Evolutionary conservation across 2,113 vertebrate species (phyloP), one percentile per base, ranked within the genome.

Genomic region (Melanocharis versteri): DNA sequence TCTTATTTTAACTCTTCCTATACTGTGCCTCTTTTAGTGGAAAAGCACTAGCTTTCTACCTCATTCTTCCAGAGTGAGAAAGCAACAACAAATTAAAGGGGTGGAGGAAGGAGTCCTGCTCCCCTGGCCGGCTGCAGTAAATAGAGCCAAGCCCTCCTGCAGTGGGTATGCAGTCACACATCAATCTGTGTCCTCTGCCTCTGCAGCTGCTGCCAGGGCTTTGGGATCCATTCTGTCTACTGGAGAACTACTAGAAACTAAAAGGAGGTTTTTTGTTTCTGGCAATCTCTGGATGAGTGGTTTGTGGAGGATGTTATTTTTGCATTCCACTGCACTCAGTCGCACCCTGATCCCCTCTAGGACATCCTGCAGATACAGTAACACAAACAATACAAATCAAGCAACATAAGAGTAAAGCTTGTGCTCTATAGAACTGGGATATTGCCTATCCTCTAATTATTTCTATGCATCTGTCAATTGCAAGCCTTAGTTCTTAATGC

Each of bases 1-100:
- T 98, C 93, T 97, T 96, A 96, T 75, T 97, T 98, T 98, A 98
- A 98, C 98, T 97, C 91, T 97, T 98, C 40, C 84, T 58, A 54
- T 69, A 39, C 97, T 96, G 83, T 68, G 35, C 33, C 61, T 84
- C 71, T 88, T 72, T 56, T 40, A 56, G 51, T 88, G 69, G 91
- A 97, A 97, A 96, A 96, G 50, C 45, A 94, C 69, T 21, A 56
- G 42, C 20, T 88, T 64, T 79, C 31, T 62, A 80, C 24, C 54
- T 78, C 56, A 76, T 83, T 66, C 61, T 81, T 50, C 23, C n/a
- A 65, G 42, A 78, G 31, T 22, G 6, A 83, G n/a, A 93, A 94
- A 83, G n/a, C 35, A 86, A 80, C 31, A 93, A 54, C 56, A 94
- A 87, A 75, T 42, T 40, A 81, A 0, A 2, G 19, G 16, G 44